phyloP scores from a whole-genome alignment of 2,113 vertebrate species.

The Pteruthius melanotis region DNA sequence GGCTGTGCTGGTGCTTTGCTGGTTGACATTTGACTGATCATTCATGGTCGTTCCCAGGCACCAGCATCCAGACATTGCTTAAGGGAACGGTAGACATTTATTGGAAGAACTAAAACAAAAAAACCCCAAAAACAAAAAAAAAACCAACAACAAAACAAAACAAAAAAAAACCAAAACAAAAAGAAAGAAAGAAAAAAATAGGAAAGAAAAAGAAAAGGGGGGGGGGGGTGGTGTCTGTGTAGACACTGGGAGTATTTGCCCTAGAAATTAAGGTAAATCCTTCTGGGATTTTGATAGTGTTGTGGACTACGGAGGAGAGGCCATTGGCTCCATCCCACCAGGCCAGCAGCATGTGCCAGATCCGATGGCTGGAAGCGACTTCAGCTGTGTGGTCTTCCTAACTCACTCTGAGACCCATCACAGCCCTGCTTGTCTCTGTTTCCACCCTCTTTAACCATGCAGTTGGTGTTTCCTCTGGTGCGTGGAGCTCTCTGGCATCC shows the following conservation, averaged over 20 bases:
- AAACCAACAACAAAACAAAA: background rate
- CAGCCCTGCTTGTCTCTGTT: background rate
- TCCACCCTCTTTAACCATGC: background rate
- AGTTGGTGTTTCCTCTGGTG: background rate
- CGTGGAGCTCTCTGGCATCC: fast-evolving
- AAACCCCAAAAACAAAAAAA: background rate
- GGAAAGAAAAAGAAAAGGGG: fast-evolving
- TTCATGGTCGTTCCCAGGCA: fast-evolving
- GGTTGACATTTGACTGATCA: background rate
- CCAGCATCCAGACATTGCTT: background rate
- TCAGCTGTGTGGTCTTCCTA: background rate
- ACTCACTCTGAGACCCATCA: background rate
- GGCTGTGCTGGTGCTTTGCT: background rate
- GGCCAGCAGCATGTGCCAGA: background rate
- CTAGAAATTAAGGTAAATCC: background rate
- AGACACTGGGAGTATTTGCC: background rate
- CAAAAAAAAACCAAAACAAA: background rate
- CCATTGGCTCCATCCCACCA: background rate
- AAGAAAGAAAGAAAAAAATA: no score
- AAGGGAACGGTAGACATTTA: background rate
- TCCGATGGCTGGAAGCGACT: background rate
- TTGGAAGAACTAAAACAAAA: background rate
- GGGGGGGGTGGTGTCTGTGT: fast-evolving
- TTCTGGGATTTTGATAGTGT: background rate
- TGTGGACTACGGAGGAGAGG: background rate